Evolutionary conservation across 2,113 vertebrate genomes (phyloP), one percentile per base, ranked within the genome.

Genomic region (Pluvialis apricaria): DNA sequence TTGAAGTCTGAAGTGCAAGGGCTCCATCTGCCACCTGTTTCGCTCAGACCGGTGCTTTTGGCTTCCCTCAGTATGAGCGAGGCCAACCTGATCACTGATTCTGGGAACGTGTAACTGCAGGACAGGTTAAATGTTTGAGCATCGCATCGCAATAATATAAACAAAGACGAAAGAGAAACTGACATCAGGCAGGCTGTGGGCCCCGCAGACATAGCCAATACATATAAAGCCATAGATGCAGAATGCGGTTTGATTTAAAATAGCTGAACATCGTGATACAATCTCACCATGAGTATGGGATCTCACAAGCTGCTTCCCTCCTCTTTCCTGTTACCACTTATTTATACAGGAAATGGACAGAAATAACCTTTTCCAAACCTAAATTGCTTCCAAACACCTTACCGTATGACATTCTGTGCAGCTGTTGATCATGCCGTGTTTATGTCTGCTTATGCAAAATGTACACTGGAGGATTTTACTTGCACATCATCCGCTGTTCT

Each of bases 181-280:
- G 36, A 24, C 2, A 15, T 13, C 12, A 44, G 29, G 16, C 21
- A 66, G 28, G 42, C n/a, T 21, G 3, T 9, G 24, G 40, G 11
- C 61, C 52, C 42, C 1, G 1, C 22, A 66, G 10, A 13, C 1
- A 4, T 6, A 55, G 36, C 7, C 51, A 73, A n/a, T 9, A 83
- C 14, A 26, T 8, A 76, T 31, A 28, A 16, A 57, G n/a, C 31
- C 0, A 0, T 3, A 65, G 26, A 10, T 8, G 19, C 0, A 54
- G 26, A 54, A n/a, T 16, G 20, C 12, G 47, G 29, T 38, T 79
- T 40, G 8, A 77, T 61, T 55, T 68, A 52, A 76, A 92, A 82
- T 6, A 75, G 9, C 32, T 55, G 15, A 91, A 72, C 2, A 19
- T 5, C 0, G 0, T 19, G 31, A 4, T 28, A 60, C 13, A 66